phyloP scores from a whole-genome alignment of 2,888 invertebrate genomes.

The Agrilus biguttatus region DNA sequence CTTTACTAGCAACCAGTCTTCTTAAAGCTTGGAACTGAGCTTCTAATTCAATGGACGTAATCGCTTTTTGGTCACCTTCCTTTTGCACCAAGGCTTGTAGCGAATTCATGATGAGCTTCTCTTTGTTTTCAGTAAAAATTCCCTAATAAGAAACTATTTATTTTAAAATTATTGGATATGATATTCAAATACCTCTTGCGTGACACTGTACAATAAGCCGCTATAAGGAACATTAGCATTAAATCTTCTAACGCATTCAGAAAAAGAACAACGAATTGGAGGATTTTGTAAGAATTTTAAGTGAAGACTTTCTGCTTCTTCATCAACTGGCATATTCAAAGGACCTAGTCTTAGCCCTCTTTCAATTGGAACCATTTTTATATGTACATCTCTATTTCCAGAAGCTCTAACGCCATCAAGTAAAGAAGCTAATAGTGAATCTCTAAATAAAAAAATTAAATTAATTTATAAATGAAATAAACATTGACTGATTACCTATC shows the following conservation, averaged over 20 bases:
- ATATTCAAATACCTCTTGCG: conserved; percentile 71
- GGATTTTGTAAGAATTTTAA: conserved; percentile 61
- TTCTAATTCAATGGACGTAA: conserved; percentile 66
- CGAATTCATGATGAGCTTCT: conserved; percentile 88
- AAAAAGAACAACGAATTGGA: conserved; percentile 47
- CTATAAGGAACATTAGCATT: conserved; percentile 97
- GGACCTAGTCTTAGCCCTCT: conserved; percentile 83
- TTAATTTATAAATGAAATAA: background rate
- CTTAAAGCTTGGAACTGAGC: conserved; percentile 91
- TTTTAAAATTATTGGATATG: background rate
- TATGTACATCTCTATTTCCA: conserved; percentile 93
- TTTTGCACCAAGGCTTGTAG: conserved; percentile 68
- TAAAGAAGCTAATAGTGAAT: conserved; percentile 86
- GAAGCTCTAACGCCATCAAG: conserved; percentile 94
- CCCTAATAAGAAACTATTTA: conserved; percentile 47
- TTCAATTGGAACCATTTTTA: conserved; percentile 71
- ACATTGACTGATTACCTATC: conserved; percentile 49
- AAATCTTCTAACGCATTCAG: conserved; percentile 83
- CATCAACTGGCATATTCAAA: conserved; percentile 78
- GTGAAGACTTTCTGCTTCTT: conserved; percentile 89
- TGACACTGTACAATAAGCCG: conserved; percentile 89
- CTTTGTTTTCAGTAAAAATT: conserved; percentile 95
- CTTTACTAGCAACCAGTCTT: conserved; percentile 90
- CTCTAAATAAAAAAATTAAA: conserved; percentile 40
- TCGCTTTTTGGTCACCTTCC: conserved; percentile 45